These are phyloP conservation scores for Acronicta aceris DNA, from an alignment of 2,888 invertebrate species.

Conservation along the genomic window DNA sequence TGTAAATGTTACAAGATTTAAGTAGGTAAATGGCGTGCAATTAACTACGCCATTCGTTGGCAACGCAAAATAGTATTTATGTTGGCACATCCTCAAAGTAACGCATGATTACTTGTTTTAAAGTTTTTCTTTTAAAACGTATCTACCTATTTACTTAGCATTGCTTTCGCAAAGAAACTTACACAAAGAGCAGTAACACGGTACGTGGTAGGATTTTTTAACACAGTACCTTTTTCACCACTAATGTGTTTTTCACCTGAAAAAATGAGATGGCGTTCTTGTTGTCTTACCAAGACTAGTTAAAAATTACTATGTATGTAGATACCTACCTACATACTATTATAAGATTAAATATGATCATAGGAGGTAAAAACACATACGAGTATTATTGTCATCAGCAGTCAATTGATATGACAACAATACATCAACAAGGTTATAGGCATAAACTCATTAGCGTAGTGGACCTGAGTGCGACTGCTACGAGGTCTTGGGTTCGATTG, in stretches of 20 bases:
- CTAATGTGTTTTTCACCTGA: background rate
- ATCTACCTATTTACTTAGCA: background rate
- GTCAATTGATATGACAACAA: background rate
- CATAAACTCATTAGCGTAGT: background rate
- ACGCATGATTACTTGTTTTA: conserved; percentile 24
- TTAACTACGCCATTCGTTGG: conserved; percentile 42
- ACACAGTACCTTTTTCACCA: background rate
- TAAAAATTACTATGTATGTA: too few relatives aligned
- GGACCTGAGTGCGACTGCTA: too few relatives aligned
- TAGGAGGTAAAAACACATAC: conserved; percentile 29
- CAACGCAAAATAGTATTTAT: conserved; percentile 35
- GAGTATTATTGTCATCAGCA: background rate
- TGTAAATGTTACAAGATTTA: conserved; percentile 52
- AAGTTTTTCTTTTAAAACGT: conserved; percentile 25
- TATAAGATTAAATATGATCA: conserved; percentile 4
- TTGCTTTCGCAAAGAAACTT: conserved; percentile 11
- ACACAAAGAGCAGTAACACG: conserved; percentile 1
- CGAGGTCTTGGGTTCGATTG: too few relatives aligned
- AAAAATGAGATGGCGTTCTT: too few relatives aligned
- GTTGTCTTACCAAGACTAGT: too few relatives aligned
- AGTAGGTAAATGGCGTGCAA: conserved; percentile 54
- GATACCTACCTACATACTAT: too few relatives aligned
- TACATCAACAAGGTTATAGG: conserved; percentile 17
- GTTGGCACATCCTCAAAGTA: conserved; percentile 36
- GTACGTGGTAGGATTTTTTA: conserved; percentile 4